Evolutionary conservation across 2,888 invertebrate genomes (phyloP).

Genomic region (Machimus rusticus): DNA sequence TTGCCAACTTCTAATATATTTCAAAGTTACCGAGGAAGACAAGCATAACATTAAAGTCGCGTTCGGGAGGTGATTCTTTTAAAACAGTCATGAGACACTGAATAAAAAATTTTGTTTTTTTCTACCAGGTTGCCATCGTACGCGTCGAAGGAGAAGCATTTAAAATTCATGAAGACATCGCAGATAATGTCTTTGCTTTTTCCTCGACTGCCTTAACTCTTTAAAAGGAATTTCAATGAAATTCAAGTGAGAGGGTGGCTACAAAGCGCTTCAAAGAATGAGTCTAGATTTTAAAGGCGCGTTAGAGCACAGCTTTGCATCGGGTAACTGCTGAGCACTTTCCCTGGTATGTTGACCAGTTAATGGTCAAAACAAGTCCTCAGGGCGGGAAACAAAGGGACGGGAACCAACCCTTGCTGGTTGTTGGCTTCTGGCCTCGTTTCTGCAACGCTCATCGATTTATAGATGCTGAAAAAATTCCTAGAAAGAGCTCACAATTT

Average conservation of each 20-base stretch:
- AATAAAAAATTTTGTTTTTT: neutral
- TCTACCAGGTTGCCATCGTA: neutral
- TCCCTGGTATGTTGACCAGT: neutral
- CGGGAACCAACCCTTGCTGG: neutral
- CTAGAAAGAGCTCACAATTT: neutral
- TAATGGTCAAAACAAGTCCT: constrained; percentile 6
- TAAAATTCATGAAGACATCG: neutral
- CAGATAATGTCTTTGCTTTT: neutral
- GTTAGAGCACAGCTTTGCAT: neutral
- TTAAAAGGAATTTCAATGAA: neutral
- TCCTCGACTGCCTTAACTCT: neutral
- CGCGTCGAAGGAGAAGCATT: neutral
- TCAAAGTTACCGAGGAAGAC: neutral
- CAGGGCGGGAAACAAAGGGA: neutral
- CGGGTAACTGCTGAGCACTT: constrained; percentile 1
- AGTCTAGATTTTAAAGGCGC: neutral
- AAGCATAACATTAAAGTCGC: neutral
- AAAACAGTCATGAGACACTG: neutral
- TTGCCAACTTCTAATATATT: neutral
- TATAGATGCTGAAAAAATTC: neutral
- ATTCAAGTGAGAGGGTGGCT: neutral
- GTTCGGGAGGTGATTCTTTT: neutral
- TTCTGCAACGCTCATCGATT: constrained; percentile 16
- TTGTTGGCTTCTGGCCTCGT: neutral
- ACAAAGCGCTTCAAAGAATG: neutral